Evolutionary conservation across 2,888 invertebrate genomes (phyloP), one percentile per base, ranked within the genome.

Genomic region (Girardia tigrina): DNA sequence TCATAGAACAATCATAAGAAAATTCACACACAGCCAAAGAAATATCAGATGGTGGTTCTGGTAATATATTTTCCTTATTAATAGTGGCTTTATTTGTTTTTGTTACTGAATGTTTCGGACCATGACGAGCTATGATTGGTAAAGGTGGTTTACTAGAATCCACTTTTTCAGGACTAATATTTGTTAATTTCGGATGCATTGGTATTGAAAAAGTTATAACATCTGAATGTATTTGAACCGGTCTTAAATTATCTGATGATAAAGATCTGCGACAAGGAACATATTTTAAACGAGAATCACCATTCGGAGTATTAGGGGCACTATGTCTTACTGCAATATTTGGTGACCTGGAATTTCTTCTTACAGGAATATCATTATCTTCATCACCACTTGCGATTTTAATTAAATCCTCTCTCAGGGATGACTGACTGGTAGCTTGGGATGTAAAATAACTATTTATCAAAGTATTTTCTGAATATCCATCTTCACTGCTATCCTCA

Each of bases 401-500:
- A 20, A 56, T 23, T 20, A 56, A 12, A 12, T 56, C 56, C 23
- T 56, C 56, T n/a, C n/a, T 56, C n/a, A 56, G 23, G n/a, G 56
- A 56, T 56, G 56, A 56, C 56, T 23, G 4, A 16, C 56, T 56
- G n/a, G 56, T 56, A 56, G 56, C 56, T 56, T n/a, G 56, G n/a
- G 56, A 56, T 56, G 56, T 56, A 6, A 56, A 56, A 56, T 56
- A 56, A 23, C 56, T 56, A n/a, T 56, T 56, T 4, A 56, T n/a
- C n/a, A 56, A 56, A 8, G 56, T 56, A 56, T 56, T 56, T 56
- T 56, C 56, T 23, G 56, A 56, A 56, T 56, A 56, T 8, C 56
- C 56, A 56, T 56, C 56, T 56, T 56, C 56, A 56, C 56, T 56
- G n/a, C 56, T 56, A 56, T 56, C 56, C n/a, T 56, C 56, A 56